Base-by-base conservation (phyloP, 64 coral and sea anemone genomes). In the Exaiptasia diaphana region DNA sequence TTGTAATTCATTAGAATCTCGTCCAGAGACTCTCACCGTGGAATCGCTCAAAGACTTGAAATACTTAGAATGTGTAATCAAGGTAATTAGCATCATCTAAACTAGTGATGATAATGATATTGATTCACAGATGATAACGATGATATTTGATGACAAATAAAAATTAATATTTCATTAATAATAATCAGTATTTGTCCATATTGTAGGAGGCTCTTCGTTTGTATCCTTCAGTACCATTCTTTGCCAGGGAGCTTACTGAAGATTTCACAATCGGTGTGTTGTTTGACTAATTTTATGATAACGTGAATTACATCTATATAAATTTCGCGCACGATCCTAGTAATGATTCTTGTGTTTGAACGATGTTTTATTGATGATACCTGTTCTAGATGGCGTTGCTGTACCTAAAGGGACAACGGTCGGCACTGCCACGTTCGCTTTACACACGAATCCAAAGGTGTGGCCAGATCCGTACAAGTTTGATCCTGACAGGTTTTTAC, bases 11-110 rank as follows among this genome's bases (percentile, higher is more conserved):
- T 37, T 17, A 85, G 81, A 60, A 38, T 54, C 27, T 25, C 67
- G 81, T 20, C 68, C 81, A 60, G 81, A 74, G 1, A 75, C 30
- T 2, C 26, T 86, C 5, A 77, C 58, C 14, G 83, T 54, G 5
- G 83, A 86, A 10, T 56, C 73, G 23, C 42, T 86, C 20, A 86
- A 86, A 24, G 71, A 68, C 6, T 10, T 86, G 18, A 59, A 74
- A 29, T 86, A 86, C 72, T 32, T 87, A 50, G 84, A 87, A 32
- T 69, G 84, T 42, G 74, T 77, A 24, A 78, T 87, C 12, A 87
- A 87, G 84, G 83, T 86, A 67, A 43, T n/a, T n/a, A n/a, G n/a
- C n/a, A n/a, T n/a, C n/a, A n/a, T n/a, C n/a, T n/a, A n/a, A n/a
- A 46, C 43, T 46, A 46, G 15, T 46, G 15, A 46, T 46, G 15